Evolutionary conservation across 1,140 invertebrate species (phyloP).

Genomic region (Drosophila truncata): DNA sequence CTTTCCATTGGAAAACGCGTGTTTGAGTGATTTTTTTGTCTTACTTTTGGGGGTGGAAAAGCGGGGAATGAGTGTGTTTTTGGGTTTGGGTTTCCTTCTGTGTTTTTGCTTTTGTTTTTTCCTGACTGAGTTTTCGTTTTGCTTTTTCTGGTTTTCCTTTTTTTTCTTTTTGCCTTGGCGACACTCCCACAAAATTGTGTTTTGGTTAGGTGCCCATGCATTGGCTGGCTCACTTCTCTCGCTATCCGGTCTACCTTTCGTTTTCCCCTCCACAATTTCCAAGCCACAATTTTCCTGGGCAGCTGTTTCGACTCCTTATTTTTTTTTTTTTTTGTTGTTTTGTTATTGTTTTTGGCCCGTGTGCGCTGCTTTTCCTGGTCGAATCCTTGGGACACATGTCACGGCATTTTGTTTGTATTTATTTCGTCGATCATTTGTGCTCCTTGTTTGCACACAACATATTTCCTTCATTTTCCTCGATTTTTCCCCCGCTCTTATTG

Average conservation of each 20-base stretch:
- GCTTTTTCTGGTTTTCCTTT: constrained; percentile 19
- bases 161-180: constrained; percentile 30
- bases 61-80: constrained; percentile 38
- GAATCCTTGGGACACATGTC: constrained; percentile 32
- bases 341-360: constrained; percentile 28
- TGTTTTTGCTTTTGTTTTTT: constrained; percentile 19
- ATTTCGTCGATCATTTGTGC: constrained; percentile 28
- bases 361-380: constrained; percentile 34
- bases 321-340: not conserved
- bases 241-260: not conserved
- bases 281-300: constrained; percentile 24
- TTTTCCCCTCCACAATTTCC: constrained; percentile 5
- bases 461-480: constrained; percentile 7
- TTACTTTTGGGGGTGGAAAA: constrained; percentile 35
- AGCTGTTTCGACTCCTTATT: constrained; percentile 6
- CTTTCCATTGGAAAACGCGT: constrained; percentile 58
- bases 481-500: not conserved
- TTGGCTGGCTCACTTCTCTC: constrained; percentile 38
- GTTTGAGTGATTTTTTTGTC: constrained; percentile 62
- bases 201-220: constrained; percentile 48
- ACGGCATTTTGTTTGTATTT: constrained; percentile 23
- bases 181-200: constrained; percentile 64
- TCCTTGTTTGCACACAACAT: constrained; percentile 24
- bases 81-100: constrained; percentile 14
- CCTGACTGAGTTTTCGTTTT: constrained; percentile 13